These are phyloP conservation scores for Stenodema calcarata DNA, from an alignment of 2,888 invertebrate genomes.

Conservation along the genomic window DNA sequence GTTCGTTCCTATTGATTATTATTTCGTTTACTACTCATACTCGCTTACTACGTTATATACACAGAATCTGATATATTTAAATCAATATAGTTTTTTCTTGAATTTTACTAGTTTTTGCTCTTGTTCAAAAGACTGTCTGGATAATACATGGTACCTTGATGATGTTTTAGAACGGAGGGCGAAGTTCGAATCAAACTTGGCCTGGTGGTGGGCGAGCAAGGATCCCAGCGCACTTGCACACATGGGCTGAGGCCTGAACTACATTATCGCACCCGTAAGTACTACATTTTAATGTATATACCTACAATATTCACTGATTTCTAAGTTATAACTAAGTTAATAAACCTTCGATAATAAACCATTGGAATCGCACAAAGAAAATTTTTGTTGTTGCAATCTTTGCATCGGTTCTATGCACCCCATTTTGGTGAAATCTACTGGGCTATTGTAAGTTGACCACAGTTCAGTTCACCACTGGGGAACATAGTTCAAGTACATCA, in stretches of 20 bases:
- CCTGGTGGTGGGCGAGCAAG: conserved; percentile 56
- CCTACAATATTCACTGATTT: too few relatives aligned
- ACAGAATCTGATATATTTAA: too few relatives aligned
- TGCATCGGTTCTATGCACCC: too few relatives aligned
- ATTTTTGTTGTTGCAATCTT: too few relatives aligned
- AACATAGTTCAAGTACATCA: too few relatives aligned
- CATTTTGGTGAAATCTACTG: too few relatives aligned
- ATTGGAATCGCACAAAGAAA: too few relatives aligned
- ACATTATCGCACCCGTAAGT: conserved; percentile 20
- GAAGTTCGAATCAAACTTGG: conserved; percentile 49
- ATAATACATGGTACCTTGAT: background rate
- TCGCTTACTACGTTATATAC: background rate
- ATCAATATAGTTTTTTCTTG: background rate
- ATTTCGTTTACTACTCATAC: background rate
- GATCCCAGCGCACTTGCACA: conserved; percentile 50
- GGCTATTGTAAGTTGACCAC: too few relatives aligned
- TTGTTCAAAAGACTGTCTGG: background rate
- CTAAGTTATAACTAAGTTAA: too few relatives aligned
- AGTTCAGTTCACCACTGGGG: too few relatives aligned
- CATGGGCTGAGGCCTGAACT: conserved; percentile 51
- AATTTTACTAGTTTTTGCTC: background rate
- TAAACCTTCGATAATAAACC: too few relatives aligned
- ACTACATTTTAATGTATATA: too few relatives aligned
- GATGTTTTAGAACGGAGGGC: conserved; percentile 36
- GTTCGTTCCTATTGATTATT: background rate